phyloP scores from a whole-genome alignment of 1,140 invertebrate genomes.

The Brachionus plicatilis region DNA sequence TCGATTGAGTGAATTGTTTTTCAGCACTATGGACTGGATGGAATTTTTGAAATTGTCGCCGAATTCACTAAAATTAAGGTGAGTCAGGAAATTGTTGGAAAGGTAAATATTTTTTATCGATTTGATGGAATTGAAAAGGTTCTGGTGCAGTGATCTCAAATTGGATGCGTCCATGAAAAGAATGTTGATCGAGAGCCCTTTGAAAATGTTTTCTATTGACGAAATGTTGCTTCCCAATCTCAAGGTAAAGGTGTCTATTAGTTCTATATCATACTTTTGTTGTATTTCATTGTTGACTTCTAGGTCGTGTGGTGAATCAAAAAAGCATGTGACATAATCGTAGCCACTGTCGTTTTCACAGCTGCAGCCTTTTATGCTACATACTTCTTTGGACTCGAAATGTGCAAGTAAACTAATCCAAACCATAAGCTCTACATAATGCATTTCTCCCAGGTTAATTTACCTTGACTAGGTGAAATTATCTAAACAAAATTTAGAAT shows the following conservation, averaged over 20 bases:
- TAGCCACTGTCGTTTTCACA: neutral
- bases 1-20: neutral
- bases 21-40: neutral
- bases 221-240: neutral
- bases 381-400: neutral
- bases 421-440: too few relatives aligned
- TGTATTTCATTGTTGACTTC: neutral
- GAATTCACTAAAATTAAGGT: neutral
- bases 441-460: too few relatives aligned
- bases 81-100: neutral
- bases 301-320: neutral
- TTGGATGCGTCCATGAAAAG: neutral
- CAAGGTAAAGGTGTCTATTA: neutral
- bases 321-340: neutral
- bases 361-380: neutral
- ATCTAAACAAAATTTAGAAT: neutral
- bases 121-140: neutral
- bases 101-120: conserved; percentile 5
- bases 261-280: neutral
- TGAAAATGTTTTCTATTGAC: neutral
- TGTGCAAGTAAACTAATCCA: neutral
- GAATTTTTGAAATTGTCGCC: neutral
- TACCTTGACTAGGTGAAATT: neutral
- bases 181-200: neutral
- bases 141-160: neutral